Evolutionary conservation across 2,888 invertebrate species (phyloP), one percentile per base, ranked within the genome.

Genomic region (Halictus ligatus): DNA sequence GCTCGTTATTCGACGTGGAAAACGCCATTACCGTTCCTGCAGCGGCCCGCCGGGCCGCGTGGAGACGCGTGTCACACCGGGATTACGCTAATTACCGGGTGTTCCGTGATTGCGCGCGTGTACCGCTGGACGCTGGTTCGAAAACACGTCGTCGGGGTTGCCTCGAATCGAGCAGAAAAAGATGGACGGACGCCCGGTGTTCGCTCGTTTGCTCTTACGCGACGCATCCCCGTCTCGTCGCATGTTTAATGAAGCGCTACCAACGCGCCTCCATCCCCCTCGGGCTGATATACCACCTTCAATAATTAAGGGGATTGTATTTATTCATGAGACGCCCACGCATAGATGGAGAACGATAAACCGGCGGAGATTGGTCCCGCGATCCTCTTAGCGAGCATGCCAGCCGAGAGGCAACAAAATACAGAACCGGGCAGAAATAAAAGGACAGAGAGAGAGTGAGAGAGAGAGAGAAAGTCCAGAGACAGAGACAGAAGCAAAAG

Each of bases 291-390:
- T 40, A 21, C 40, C 35, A 46, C 18, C 74, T 73, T 15, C 15
- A 25, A 79, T 79, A 86, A 86, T 86, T 86, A 79, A 73, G 67
- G 76, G 81, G 10, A 86, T 81, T 86, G 81, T 86, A 83, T 86
- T 86, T 87, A 86, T 87, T 87, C 86, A 80, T 86, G 86, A 86
- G 64, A 77, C 86, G 50, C 87, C 86, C 67, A 82, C 87, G 50
- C 50, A 18, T 35, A 54, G 43, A 75, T 75, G 50, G 43, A 35
- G 79, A 67, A 67, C 54, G 86, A 81, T 78, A 78, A 75, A 86
- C 18, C n/a, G 43, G 35, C 13, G 46, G 69, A 73, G 78, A 69
- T 86, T 60, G 29, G 60, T 64, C 21, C 48, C 71, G 18, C 64
- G 73, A 78, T 75, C 80, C 64, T 46, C 74, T 80, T 74, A 25